Base-by-base conservation (phyloP, 2,113 vertebrate species). In the Hyperoodon ampullatus region DNA sequence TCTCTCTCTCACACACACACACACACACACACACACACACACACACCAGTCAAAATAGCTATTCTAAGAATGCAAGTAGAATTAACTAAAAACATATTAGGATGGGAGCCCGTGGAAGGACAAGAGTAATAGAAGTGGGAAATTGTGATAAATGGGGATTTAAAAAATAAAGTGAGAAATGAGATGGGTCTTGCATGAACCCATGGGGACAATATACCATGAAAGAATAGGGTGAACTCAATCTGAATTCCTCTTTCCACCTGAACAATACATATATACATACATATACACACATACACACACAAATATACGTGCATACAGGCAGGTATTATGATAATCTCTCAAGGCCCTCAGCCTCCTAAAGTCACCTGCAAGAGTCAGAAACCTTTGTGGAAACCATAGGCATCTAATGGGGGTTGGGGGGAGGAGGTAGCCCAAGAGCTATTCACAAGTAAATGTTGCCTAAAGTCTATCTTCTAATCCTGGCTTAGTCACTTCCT, bases 391-490 rank as follows among this genome's bases (percentile, higher is more conserved):
- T 81, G 35, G 11, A 68, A 84, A 93, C n/a, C 9, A 82, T 30
- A 90, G 4, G 8, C 8, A 68, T 60, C 39, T 80, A 66, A 14
- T 72, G 26, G 2, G 1, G 8, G 0, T 50, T 4, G 15, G 16
- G 35, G 30, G 65, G 6, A 23, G 39, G 28, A 70, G 7, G 30
- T 30, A 77, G 21, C 26, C 39, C 33, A 70, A 39, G 81, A 55
- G 63, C 82, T 90, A 5, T 15, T 60, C 26, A 58, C 28, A 60
- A 68, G 23, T 61, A 61, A 70, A 80, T 3, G 1, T 50, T 78
- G 13, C 35, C 70, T 88, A 65, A 90, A 88, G 92, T 66, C 15
- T 15, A 14, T 86, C 89, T 92, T 92, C 35, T 94, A 83, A 72
- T 21, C n/a, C 78, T 92, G 47, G 5, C 12, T 53, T 83, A 86